Percentiles rank a stretch among this genome's conserved stretches.
Conservation (phyloP, 2,797 vertebrate species). For the Cygnus olor region DNA sequence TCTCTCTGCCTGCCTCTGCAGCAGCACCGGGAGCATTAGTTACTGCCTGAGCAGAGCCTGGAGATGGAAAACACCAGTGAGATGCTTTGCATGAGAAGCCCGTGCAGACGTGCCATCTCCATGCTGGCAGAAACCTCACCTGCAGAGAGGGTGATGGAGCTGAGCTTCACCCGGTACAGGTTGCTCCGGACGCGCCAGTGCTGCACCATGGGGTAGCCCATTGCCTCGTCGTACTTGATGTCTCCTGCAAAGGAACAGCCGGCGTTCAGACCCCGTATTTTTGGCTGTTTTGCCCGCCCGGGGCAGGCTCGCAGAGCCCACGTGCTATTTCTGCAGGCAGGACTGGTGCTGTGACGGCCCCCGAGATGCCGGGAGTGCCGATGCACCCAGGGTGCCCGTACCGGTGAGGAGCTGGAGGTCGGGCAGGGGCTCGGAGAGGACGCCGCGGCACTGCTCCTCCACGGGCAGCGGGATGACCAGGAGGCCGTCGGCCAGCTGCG, state of each 20-base stretch:
- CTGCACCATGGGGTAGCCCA: slow-evolving; percentile 97
- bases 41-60: neutral
- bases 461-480: slow-evolving; percentile 95
- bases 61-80: neutral
- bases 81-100: neutral
- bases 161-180: slow-evolving; percentile 96
- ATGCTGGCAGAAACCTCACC: slow-evolving; percentile 78
- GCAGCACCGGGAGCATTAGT: rapidly evolving
- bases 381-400: slow-evolving; percentile 47
- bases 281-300: no score
- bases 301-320: neutral
- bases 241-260: slow-evolving; percentile 81
- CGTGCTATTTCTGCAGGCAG: neutral
- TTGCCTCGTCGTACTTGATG: slow-evolving; percentile 92
- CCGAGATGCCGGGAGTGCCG: rapidly evolving
- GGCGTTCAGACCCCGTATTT: neutral
- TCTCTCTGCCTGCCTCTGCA: neutral
- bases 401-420: slow-evolving; percentile 93
- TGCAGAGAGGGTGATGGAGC: slow-evolving; percentile 93
- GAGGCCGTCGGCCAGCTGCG: slow-evolving; percentile 93
- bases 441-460: slow-evolving; percentile 95
- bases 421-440: slow-evolving; percentile 93
- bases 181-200: slow-evolving; percentile 97
- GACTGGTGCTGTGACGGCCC: neutral
- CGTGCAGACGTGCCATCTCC: rapidly evolving